These are phyloP conservation scores for Meghimatium bilineatum DNA, from an alignment of 2,888 invertebrate species.

Conservation along the genomic window DNA sequence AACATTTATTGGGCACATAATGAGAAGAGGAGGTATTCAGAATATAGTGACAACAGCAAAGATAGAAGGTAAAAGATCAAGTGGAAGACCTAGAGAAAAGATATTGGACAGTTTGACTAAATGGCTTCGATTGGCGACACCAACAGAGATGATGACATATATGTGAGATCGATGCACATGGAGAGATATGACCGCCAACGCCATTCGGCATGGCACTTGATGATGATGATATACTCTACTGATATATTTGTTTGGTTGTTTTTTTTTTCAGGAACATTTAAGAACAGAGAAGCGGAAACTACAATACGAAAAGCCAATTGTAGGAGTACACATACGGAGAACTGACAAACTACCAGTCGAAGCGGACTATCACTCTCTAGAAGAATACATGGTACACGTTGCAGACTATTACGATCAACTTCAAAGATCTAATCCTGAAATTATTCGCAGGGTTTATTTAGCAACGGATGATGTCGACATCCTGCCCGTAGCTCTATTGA, in stretches of 20 bases:
- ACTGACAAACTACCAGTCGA: constrained; percentile 94
- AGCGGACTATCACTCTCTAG: constrained; percentile 94
- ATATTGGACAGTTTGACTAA: too few species aligned
- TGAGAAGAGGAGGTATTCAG: too few species aligned
- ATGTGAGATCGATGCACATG: too few species aligned
- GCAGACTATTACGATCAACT: constrained; percentile 90
- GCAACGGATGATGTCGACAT: constrained; percentile 96
- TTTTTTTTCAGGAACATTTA: not conserved
- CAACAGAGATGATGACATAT: too few species aligned
- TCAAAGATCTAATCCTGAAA: constrained; percentile 80
- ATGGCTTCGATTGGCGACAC: too few species aligned
- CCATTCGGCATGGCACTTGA: too few species aligned
- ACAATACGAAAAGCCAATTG: not conserved
- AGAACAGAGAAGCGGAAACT: not conserved
- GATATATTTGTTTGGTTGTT: not conserved
- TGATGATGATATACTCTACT: too few species aligned
- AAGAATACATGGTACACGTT: constrained; percentile 96
- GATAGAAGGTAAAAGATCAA: too few species aligned
- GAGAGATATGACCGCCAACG: too few species aligned
- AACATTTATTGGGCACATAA: too few species aligned
- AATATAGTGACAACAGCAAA: too few species aligned
- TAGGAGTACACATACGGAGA: constrained; percentile 80
- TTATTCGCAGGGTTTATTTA: constrained; percentile 87
- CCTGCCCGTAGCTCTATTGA: constrained; percentile 80
- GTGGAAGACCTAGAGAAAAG: too few species aligned